phyloP scores from a whole-genome alignment of 2,113 vertebrate species.

The Meles meles region DNA sequence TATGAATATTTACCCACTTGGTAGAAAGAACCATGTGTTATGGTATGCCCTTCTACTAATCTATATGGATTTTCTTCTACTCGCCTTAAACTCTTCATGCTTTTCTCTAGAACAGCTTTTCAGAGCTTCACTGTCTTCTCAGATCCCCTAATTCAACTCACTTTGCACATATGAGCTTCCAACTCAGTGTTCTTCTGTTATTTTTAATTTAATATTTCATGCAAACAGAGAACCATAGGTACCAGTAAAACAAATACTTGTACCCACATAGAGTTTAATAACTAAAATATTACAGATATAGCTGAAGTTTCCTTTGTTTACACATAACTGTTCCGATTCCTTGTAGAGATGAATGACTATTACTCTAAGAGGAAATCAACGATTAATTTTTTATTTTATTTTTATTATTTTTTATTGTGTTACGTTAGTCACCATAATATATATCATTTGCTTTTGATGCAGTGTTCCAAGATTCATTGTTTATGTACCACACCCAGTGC shows the following conservation, averaged over 20 bases:
- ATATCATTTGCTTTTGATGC: too few species aligned
- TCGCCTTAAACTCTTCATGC: background rate
- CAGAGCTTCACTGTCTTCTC: background rate
- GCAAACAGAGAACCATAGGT: background rate
- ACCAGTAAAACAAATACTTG: background rate
- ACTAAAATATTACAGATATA: background rate
- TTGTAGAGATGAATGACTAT: background rate
- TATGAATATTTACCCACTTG: background rate
- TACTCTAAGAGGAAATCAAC: too few species aligned
- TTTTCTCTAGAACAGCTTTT: background rate
- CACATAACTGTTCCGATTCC: background rate
- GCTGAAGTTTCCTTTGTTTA: background rate
- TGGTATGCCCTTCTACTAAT: background rate
- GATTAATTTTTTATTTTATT: too few species aligned
- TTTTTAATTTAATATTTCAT: background rate
- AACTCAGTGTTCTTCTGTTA: background rate
- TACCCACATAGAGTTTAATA: background rate
- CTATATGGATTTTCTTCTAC: background rate
- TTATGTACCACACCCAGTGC: too few species aligned
- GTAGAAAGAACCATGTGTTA: background rate
- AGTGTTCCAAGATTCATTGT: too few species aligned
- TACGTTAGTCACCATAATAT: too few species aligned
- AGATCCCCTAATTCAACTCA: background rate
- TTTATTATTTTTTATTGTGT: too few species aligned
- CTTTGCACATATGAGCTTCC: background rate